Evolutionary conservation across 2,113 vertebrate genomes (phyloP).

Genomic region (Leucopsar rothschildi): DNA sequence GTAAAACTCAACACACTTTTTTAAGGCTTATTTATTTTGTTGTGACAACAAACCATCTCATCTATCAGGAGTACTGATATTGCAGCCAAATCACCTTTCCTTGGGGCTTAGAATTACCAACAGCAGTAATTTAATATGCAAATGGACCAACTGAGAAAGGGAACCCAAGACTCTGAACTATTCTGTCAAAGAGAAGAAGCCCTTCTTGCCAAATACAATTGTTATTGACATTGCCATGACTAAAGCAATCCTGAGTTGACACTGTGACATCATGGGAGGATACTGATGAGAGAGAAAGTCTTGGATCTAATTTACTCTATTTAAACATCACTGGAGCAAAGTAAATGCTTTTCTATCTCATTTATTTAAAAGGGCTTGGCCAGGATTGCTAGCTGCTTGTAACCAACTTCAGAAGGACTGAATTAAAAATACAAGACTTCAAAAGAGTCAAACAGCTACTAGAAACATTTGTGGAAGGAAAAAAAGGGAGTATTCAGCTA

Average conservation of each 20-base stretch:
- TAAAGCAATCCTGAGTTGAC: neutral
- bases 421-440: neutral
- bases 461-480: neutral
- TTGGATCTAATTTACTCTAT: constrained; percentile 23
- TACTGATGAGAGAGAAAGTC: constrained; percentile 12
- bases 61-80: neutral
- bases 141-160: neutral
- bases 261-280: neutral
- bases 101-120: neutral
- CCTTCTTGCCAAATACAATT: neutral
- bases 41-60: neutral
- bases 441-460: neutral
- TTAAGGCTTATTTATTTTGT: neutral
- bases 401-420: neutral
- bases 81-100: neutral
- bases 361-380: constrained; percentile 18
- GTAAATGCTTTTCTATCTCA: constrained; percentile 26
- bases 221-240: constrained; percentile 9
- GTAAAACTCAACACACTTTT: neutral
- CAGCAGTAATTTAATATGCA: neutral
- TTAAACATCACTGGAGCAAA: constrained; percentile 4
- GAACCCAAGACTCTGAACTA: neutral
- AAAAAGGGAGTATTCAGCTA: neutral
- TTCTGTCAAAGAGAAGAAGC: neutral
- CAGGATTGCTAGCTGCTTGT: neutral